Percentiles rank a stretch among this genome's conserved stretches.
Conservation (phyloP, 2,888 invertebrate species). For the Prosopocoilus inquinatus region DNA sequence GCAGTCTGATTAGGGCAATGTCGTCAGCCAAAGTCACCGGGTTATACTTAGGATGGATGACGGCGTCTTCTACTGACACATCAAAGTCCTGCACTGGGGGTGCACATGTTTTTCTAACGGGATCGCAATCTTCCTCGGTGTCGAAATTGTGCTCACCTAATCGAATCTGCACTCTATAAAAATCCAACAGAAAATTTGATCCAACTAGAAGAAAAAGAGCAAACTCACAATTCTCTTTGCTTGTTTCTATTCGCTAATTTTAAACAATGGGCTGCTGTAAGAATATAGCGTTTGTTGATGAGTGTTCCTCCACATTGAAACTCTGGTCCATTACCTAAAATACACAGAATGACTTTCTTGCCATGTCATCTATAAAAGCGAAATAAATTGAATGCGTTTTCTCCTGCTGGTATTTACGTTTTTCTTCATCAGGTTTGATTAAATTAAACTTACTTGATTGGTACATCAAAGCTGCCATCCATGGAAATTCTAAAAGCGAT, state of each 20-base stretch:
- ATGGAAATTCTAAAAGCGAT: constrained; percentile 65
- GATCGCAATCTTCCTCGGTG: constrained; percentile 46
- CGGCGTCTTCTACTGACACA: background rate
- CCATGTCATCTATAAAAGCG: no score
- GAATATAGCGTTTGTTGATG: constrained; percentile 55
- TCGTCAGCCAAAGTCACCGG: background rate
- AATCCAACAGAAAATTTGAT: background rate
- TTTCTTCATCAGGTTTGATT: background rate
- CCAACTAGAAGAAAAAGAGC: background rate
- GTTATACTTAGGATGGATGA: background rate
- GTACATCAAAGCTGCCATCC: constrained; percentile 74
- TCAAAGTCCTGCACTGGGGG: background rate
- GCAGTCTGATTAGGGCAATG: background rate
- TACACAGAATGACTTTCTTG: no score
- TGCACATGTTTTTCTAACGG: background rate
- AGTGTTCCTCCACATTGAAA: constrained; percentile 53
- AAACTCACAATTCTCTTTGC: constrained; percentile 37
- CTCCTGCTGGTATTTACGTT: no score
- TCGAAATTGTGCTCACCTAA: constrained; percentile 61
- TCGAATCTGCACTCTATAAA: constrained; percentile 56
- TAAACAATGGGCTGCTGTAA: constrained; percentile 62
- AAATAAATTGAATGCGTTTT: no score
- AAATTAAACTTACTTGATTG: constrained; percentile 23
- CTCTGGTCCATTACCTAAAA: no score
- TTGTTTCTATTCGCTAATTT: constrained; percentile 28